Evolutionary conservation across 1,140 invertebrate species (phyloP).

Genomic region (Lethrus apterus): DNA sequence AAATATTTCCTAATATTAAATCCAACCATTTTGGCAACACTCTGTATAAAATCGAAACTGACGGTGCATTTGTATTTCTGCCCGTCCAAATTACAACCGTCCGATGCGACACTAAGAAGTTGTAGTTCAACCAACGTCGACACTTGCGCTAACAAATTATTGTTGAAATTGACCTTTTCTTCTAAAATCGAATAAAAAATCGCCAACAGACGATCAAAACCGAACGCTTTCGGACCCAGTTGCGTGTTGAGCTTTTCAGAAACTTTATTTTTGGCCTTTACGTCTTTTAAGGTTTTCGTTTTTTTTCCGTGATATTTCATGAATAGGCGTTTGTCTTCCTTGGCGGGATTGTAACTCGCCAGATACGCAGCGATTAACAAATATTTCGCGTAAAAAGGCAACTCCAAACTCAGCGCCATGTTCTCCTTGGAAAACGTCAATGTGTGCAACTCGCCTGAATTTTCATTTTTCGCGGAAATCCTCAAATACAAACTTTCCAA

Average conservation of each 20-base stretch:
- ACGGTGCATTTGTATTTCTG: constrained; percentile 68
- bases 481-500: constrained; percentile 72
- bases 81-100: constrained; percentile 56
- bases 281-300: constrained; percentile 49
- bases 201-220: constrained; percentile 74
- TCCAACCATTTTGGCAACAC: constrained; percentile 61
- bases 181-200: constrained; percentile 89
- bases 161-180: constrained; percentile 74
- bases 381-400: constrained; percentile 85
- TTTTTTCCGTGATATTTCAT: constrained; percentile 65
- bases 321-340: constrained; percentile 76
- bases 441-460: constrained; percentile 14
- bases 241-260: constrained; percentile 48
- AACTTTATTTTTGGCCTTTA: constrained; percentile 47
- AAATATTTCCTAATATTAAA: constrained; percentile 69
- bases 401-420: constrained; percentile 63
- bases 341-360: constrained; percentile 83
- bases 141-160: constrained; percentile 72
- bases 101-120: constrained; percentile 53
- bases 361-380: constrained; percentile 82
- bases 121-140: constrained; percentile 66
- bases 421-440: constrained; percentile 31
- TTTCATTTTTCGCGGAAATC: constrained; percentile 38
- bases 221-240: constrained; percentile 73
- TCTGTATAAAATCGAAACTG: constrained; percentile 59